Evolutionary conservation across 2,888 invertebrate genomes (phyloP), one percentile per base, ranked within the genome.

Genomic region (Tortrix viridana): DNA sequence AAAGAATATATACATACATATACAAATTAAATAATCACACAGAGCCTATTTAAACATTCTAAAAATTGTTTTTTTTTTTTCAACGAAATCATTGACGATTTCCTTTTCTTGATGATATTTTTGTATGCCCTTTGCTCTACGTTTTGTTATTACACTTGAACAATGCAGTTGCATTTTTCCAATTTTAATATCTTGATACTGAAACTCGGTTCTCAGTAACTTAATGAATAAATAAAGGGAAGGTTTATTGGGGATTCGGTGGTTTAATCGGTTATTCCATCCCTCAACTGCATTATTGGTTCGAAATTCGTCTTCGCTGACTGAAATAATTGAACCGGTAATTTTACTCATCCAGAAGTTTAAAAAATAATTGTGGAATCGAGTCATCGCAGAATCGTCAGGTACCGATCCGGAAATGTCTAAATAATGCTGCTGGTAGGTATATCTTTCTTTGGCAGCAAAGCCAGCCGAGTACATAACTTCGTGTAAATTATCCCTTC

Each of bases 281-380:
- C 22, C n/a, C 23, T 47, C 22, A 47, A 23, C 2, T 20, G 47
- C 47, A 47, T 47, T 47, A 22, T 22, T 47, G 2, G 7, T 19
- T 7, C 19, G 7, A 16, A 12, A 19, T 44, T 44, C 44, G 44
- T 44, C 18, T 44, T 23, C n/a, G 20, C 19, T 46, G 12, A 46
- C 46, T 46, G 44, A 44, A 44, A 46, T 46, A 18, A 46, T 46
- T 18, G 19, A 46, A 46, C 46, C 46, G 46, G 46, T 46, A 7
- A 46, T 18, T 46, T 46, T 7, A 9, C 19, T 46, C 44, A 46
- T 46, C 12, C 44, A 46, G 44, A 19, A 46, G 14, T 20, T 19
- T 12, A 46, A 41, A n/a, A n/a, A 41, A 41, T 41, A 41, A 2
- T 16, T 41, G 32, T 32, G 12, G 3, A 32, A 12, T 3, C 12